Conservation (phyloP, 2,888 invertebrate species). For the Tubiluchus corallicola region DNA sequence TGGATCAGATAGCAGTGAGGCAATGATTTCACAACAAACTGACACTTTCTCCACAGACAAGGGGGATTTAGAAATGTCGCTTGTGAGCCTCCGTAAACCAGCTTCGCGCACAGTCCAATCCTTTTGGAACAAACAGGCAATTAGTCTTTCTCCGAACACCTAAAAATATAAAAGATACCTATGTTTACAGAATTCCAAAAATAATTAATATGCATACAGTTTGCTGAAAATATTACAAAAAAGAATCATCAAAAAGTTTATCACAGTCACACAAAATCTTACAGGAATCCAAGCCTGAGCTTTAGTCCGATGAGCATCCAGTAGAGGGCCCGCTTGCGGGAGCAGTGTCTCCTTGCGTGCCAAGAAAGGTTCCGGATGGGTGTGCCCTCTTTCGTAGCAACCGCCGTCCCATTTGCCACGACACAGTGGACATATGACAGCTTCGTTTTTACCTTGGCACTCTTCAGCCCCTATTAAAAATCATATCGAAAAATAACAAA, state of each 20-base stretch:
- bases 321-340: too few species aligned
- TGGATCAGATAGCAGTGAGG: slow-evolving; percentile 29
- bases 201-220: too few species aligned
- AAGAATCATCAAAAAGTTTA: too few species aligned
- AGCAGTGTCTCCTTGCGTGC: too few species aligned
- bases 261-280: too few species aligned
- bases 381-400: too few species aligned
- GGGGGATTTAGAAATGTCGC: slow-evolving; percentile 22
- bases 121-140: slow-evolving; percentile 28
- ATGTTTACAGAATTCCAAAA: too few species aligned
- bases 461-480: slow-evolving; percentile 27
- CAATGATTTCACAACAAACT: slow-evolving; percentile 27
- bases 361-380: too few species aligned
- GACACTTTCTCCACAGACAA: slow-evolving; percentile 22
- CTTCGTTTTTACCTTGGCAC: slow-evolving; percentile 26
- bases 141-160: slow-evolving; percentile 29
- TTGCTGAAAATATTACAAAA: too few species aligned
- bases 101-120: slow-evolving; percentile 30
- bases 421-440: slow-evolving; percentile 31
- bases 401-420: slow-evolving; percentile 28
- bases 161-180: slow-evolving; percentile 13
- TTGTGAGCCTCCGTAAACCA: slow-evolving; percentile 24
- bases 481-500: too few species aligned
- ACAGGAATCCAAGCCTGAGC: too few species aligned
- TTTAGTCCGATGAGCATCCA: too few species aligned